Evolutionary conservation across 2,113 vertebrate genomes (phyloP), one percentile per base, ranked within the genome.

Genomic region (Cryptotis parvus): DNA sequence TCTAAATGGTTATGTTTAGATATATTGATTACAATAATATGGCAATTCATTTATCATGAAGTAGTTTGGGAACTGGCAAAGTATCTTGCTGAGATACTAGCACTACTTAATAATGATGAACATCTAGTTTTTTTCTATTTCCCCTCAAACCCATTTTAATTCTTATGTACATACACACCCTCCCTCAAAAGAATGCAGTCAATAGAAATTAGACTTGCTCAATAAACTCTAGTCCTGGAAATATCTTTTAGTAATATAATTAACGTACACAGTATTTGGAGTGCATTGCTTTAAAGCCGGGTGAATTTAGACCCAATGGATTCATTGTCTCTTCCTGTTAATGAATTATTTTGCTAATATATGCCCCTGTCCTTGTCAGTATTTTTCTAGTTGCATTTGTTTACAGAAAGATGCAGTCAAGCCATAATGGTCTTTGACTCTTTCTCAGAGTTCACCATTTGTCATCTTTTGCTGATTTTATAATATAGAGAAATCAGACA

Each of bases 181-280:
- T 15, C 35, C 58, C 65, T 84, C 39, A 61, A 84, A 87, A 94
- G 80, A 96, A 84, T 52, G 69, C 68, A 95, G 96, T 94, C 43
- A 0, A 83, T 96, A 82, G n/a, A 73, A 94, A 94, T 92, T 96
- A 96, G 74, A 81, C 74, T 94, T 95, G 81, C 24, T 72, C 83
- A 77, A 81, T 88, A 95, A 92, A 92, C 79, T 89, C 41, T 75
- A 88, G 72, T 37, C 2, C 86, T 83, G 24, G 0, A n/a, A 70
- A 95, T 96, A 61, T 86, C 69, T 81, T n/a, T 93, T 94, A 94
- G 61, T 83, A 96, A 93, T 81, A 0, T 91, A 94, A 90, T 95
- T 86, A 92, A 41, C 39, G 6, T 33, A 55, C 31, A 31, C 37
- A 94, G 90, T n/a, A 92, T 68, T 88, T 74, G 89, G 86, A 84